These are phyloP conservation scores for Echiichthys vipera DNA, from an alignment of 2,797 vertebrate species.

Conservation along the genomic window DNA sequence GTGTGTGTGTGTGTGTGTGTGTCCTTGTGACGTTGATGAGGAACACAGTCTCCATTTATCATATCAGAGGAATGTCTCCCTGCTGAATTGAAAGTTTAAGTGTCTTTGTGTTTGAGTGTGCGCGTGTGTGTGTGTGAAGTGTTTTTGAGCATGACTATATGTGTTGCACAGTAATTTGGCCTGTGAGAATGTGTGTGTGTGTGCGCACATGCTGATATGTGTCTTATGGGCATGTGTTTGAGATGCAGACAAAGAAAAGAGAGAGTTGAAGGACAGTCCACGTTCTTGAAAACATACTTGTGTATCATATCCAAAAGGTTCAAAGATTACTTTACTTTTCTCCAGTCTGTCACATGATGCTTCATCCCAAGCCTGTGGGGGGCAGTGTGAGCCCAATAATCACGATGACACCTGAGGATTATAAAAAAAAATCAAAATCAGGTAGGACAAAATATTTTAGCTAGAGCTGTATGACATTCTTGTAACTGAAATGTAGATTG, in stretches of 20 bases:
- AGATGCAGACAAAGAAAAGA: constrained; percentile 23
- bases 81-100: constrained; percentile 50
- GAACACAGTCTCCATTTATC: constrained; percentile 58
- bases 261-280: constrained; percentile 71
- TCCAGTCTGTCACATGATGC: constrained; percentile 20
- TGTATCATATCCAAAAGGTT: constrained; percentile 26
- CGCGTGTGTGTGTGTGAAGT: background rate
- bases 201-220: background rate
- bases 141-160: constrained; percentile 3
- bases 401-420: constrained; percentile 7
- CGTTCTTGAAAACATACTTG: constrained; percentile 39
- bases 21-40: constrained; percentile 45
- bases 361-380: constrained; percentile 54
- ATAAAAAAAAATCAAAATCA: constrained; percentile 5
- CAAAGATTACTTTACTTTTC: constrained; percentile 23
- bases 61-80: constrained; percentile 55
- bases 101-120: constrained; percentile 22
- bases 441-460: background rate
- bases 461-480: background rate
- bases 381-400: constrained; percentile 58
- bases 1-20: constrained; percentile 19
- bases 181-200: background rate
- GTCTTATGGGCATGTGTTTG: constrained; percentile 29
- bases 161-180: constrained; percentile 17
- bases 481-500: background rate